Evolutionary conservation across 2,113 vertebrate genomes (phyloP), one percentile per base, ranked within the genome.

Genomic region (Uria lomvia): DNA sequence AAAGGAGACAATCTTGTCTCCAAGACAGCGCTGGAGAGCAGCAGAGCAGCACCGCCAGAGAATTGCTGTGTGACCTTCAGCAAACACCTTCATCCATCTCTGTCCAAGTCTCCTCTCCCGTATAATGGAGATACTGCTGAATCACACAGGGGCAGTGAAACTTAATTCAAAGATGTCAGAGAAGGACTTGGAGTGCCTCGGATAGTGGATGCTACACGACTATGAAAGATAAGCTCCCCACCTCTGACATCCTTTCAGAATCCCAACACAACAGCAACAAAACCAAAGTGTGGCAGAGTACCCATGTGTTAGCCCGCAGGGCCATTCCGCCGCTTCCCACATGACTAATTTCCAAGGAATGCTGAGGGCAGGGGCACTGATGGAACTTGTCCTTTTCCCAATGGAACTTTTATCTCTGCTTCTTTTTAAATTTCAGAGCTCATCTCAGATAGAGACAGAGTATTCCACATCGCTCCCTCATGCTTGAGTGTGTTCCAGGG

Each of bases 251-350:
- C 62, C 38, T 55, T 82, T 50, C 67, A 23, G n/a, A 50, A 13
- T 32, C 67, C 45, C 53, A 59, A 34, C 16, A 17, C 9, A 20
- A 6, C 2, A 0, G n/a, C 27, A 56, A 50, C 27, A 65, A 76
- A 74, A 58, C 19, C 24, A 18, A 38, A 79, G 8, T 1, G 3
- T 5, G 22, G 58, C 62, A n/a, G 50, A 55, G 20, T 58, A 14
- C 0, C 0, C 3, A 55, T 2, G 0, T 0, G 0, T 12, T 72
- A 38, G 53, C 79, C 3, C 2, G 40, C 36, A 83, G 22, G 7
- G n/a, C 29, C 0, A 0, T 55, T 45, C 16, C 24, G 65, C 56
- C 59, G 20, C 53, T 75, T 60, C 78, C 59, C 74, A 40, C 34
- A 15, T 22, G 15, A 67, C 23, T 38, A 18, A 15, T 2, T 8